phyloP scores from a whole-genome alignment of 2,888 invertebrate species.

The Melinaea marsaeus region DNA sequence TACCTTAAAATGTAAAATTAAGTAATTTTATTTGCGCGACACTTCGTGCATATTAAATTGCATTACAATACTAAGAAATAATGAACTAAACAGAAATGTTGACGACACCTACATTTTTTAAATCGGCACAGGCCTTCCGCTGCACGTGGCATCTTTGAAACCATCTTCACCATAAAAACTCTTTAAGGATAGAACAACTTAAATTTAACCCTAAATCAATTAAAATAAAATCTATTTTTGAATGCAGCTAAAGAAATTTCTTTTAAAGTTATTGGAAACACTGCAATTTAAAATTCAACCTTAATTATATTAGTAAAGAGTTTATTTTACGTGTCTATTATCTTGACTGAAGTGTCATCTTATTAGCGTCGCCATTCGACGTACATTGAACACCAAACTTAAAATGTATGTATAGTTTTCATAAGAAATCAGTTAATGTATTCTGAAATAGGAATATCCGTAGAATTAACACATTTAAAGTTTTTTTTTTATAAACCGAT shows the following conservation, averaged over 20 bases:
- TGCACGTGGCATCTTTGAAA: slow-evolving; percentile 27
- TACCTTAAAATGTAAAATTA: background rate
- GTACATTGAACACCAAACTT: background rate
- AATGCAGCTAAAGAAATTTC: background rate
- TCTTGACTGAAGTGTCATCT: too few relatives aligned
- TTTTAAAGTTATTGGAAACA: background rate
- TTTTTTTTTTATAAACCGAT: slow-evolving; percentile 10
- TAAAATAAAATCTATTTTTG: background rate
- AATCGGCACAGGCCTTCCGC: slow-evolving; percentile 15
- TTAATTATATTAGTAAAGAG: background rate
- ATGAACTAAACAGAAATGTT: slow-evolving; percentile 6
- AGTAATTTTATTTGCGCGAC: background rate
- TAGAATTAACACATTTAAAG: background rate
- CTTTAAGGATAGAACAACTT: background rate
- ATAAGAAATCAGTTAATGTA: background rate
- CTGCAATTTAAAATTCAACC: background rate
- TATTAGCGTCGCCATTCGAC: background rate
- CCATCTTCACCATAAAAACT: slow-evolving; percentile 6
- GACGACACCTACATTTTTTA: slow-evolving; percentile 12
- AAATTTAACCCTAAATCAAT: background rate
- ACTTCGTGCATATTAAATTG: background rate
- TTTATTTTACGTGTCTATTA: background rate
- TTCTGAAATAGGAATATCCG: too few relatives aligned
- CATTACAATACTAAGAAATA: background rate
- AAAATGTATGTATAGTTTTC: background rate